Evolutionary conservation across 2,797 vertebrate species (phyloP).

Genomic region (Adelosebastes latens): DNA sequence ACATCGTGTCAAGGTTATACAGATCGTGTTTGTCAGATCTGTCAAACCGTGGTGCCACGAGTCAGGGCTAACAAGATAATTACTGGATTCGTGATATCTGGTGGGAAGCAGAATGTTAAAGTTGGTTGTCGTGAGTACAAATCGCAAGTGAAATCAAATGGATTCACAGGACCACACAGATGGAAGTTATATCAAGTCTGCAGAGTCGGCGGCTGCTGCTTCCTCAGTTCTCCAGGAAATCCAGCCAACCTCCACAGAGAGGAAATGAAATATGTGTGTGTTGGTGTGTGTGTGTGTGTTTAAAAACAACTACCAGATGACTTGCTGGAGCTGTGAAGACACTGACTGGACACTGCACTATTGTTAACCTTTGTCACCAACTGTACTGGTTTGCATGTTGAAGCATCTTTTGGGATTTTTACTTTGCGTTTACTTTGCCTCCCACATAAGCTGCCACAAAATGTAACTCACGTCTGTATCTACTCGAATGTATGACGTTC

Average conservation of each 20-base stretch:
- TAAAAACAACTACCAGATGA: constrained; percentile 29
- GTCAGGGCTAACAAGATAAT: background rate
- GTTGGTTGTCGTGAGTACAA: constrained; percentile 9
- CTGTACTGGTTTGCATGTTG: background rate
- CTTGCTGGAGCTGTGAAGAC: constrained; percentile 21
- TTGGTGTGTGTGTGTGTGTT: constrained; percentile 19
- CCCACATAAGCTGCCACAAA: background rate
- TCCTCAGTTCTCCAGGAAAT: constrained; percentile 55
- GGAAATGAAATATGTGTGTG: constrained; percentile 57
- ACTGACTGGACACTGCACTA: constrained; percentile 1
- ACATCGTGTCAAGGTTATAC: background rate
- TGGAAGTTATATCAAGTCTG: constrained; percentile 51
- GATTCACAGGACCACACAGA: constrained; percentile 50
- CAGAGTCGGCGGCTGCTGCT: constrained; percentile 42
- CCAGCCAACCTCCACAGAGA: constrained; percentile 48
- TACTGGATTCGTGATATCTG: background rate
- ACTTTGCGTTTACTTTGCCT: background rate
- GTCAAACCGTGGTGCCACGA: background rate
- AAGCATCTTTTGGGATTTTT: constrained; percentile 5
- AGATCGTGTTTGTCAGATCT: constrained; percentile 9
- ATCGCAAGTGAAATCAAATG: constrained; percentile 13
- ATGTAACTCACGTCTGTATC: constrained; percentile 5
- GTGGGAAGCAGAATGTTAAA: constrained; percentile 12
- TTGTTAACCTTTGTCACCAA: constrained; percentile 20
- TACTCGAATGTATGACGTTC: constrained; percentile 10